Evolutionary conservation across 2,113 vertebrate genomes (phyloP), one percentile per base, ranked within the genome.

Genomic region (Sinosuthora webbiana): DNA sequence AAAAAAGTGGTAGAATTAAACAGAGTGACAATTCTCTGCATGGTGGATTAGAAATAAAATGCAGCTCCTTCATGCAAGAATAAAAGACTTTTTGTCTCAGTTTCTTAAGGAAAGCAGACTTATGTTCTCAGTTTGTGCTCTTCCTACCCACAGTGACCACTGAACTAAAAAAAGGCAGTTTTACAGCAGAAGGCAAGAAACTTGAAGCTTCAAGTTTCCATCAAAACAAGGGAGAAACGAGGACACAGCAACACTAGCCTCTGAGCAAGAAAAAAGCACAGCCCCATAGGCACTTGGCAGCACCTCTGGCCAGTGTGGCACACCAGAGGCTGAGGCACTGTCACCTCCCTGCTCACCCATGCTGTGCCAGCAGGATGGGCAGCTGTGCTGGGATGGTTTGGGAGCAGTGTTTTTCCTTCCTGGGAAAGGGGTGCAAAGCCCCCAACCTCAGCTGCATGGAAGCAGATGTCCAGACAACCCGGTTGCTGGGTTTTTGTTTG

Each of bases 401-500:
- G 49, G 23, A 87, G 31, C 22, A 60, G 39, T 16, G 37, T 20
- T 73, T 8, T 44, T 56, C 21, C 45, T 64, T 24, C 27, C 44
- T 7, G 0, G 37, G 30, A 55, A 59, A 60, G 16, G 33, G 16
- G 2, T 83, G 30, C 23, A 67, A 57, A 10, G 8, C 10, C 16
- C 13, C 14, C 10, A 10, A 2, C 15, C 22, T 14, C 1, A 0
- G 17, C 30, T 73, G 2, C 0, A 0, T 10, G 15, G 55, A 76
- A 70, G 35, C 23, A 78, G 11, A 55, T 42, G 9, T 9, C 31
- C 39, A 30, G 8, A 81, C 45, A 44, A 82, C 6, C 23, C 6
- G 18, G 17, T 3, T 20, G 30, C 1, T 45, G 10, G 13, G 22
- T 8, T 78, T 91, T 91, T 31, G 5, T 56, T 56, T 24, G 31